phyloP scores from a whole-genome alignment of 2,888 invertebrate species.

The Cinara cedri region DNA sequence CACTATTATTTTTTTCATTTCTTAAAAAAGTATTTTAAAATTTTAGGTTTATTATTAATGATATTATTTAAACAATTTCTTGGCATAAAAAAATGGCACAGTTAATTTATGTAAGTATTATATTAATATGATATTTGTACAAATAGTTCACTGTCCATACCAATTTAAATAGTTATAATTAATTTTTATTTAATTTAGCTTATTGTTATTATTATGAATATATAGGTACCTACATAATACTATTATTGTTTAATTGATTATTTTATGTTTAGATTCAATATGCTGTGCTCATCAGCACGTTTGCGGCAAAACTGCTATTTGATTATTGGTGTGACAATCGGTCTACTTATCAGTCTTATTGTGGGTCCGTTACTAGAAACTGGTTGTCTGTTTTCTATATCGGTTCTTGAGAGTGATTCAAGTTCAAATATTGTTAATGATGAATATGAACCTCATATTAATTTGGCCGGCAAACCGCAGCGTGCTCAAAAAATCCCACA shows the following conservation, averaged over 20 bases:
- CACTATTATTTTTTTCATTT: too few species aligned
- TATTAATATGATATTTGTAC: too few species aligned
- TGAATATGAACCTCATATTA: constrained; percentile 65
- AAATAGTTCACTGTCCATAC: too few species aligned
- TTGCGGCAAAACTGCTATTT: constrained; percentile 59
- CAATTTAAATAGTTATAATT: too few species aligned
- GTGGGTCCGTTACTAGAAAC: constrained; percentile 59
- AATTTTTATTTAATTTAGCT: too few species aligned
- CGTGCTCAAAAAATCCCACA: constrained; percentile 66
- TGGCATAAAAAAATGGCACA: too few species aligned
- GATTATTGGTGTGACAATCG: constrained; percentile 59
- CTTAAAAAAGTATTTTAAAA: too few species aligned
- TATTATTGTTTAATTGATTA: background rate
- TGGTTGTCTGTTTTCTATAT: constrained; percentile 57
- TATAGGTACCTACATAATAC: background rate
- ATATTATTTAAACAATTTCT: too few species aligned
- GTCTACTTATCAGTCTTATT: constrained; percentile 60
- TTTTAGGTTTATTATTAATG: too few species aligned
- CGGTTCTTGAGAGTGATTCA: constrained; percentile 57
- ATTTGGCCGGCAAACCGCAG: constrained; percentile 64
- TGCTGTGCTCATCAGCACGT: constrained; percentile 50
- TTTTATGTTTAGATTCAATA: constrained; percentile 31
- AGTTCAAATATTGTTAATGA: constrained; percentile 60
- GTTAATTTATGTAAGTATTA: too few species aligned
- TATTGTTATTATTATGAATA: too few species aligned